Percentiles rank a stretch among this genome's conserved stretches.
phyloP scores from a whole-genome alignment of 2,888 invertebrate species.

The Pseudanteris insignis region DNA sequence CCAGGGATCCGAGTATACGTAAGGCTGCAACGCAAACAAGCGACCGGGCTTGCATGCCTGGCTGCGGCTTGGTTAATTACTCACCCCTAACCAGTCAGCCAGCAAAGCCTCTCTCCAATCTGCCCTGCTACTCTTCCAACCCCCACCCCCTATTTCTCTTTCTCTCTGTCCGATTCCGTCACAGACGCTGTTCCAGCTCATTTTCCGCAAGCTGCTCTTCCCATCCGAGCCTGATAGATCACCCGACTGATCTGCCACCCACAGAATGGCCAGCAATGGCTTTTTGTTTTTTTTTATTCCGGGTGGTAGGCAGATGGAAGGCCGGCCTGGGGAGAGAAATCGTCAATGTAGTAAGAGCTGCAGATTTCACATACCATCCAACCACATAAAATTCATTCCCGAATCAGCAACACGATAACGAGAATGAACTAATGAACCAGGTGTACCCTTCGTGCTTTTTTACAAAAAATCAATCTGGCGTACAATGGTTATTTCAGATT shows the following conservation, averaged over 20 bases:
- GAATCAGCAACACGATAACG: too few relatives aligned
- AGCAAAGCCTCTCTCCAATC: conserved; percentile 50
- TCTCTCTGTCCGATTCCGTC: conserved; percentile 21
- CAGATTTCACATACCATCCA: conserved; percentile 30
- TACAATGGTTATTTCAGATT: too few relatives aligned
- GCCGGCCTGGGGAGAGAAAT: conserved; percentile 56
- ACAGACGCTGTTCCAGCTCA: conserved; percentile 46
- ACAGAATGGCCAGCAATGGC: conserved; percentile 64
- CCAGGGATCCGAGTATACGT: conserved; percentile 55
- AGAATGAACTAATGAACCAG: too few relatives aligned
- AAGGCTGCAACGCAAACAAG: conserved; percentile 60
- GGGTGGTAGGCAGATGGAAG: conserved; percentile 52
- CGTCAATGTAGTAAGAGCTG: conserved; percentile 54
- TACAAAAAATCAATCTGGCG: too few relatives aligned
- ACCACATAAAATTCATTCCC: background rate
- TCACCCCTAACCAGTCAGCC: conserved; percentile 61
- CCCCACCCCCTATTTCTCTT: conserved; percentile 2
- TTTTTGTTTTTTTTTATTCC: conserved; percentile 65
- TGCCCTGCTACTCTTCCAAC: too few relatives aligned
- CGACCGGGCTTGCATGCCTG: conserved; percentile 48
- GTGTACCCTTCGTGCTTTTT: too few relatives aligned
- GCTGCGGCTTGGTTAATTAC: conserved; percentile 63
- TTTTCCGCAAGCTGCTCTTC: conserved; percentile 58
- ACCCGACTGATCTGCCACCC: conserved; percentile 62
- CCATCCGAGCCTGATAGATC: conserved; percentile 64